A percentile compares a stretch with the other conserved stretches of the same genome.
Evolutionary conservation across 2,113 vertebrate genomes (phyloP).

Genomic region (Coturnix japonica): DNA sequence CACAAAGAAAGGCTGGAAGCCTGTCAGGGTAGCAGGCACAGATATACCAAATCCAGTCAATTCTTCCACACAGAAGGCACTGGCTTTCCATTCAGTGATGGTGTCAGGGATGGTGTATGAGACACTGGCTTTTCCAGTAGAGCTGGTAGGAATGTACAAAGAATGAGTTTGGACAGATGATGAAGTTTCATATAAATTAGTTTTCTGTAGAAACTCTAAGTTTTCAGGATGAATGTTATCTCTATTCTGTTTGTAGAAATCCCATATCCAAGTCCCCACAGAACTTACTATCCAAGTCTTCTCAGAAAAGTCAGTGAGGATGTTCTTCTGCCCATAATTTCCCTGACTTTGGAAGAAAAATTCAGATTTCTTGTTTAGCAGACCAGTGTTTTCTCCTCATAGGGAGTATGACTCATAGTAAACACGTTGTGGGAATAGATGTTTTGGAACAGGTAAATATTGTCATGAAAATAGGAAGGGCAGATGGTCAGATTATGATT

Average conservation of each 20-base stretch:
- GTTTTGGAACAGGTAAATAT: background rate
- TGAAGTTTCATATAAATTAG: background rate
- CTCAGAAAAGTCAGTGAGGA: background rate
- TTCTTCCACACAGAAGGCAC: conserved; percentile 83
- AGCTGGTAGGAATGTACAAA: conserved; percentile 8
- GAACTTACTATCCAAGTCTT: background rate
- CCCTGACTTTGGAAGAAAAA: background rate
- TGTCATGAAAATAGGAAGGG: background rate
- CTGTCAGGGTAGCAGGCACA: conserved; percentile 62
- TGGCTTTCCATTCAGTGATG: conserved; percentile 87
- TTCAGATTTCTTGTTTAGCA: background rate
- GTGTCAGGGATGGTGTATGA: conserved; percentile 80
- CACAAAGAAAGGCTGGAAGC: conserved; percentile 87
- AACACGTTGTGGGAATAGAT: background rate
- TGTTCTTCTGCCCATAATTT: background rate
- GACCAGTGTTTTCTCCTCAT: background rate
- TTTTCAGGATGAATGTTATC: background rate
- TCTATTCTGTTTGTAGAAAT: background rate
- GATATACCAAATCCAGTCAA: conserved; percentile 82
- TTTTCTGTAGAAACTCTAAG: background rate
- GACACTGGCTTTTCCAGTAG: conserved; percentile 52
- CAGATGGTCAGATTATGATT: background rate
- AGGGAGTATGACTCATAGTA: background rate
- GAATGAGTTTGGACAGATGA: background rate
- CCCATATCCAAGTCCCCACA: background rate